These are phyloP conservation scores for Murina feae DNA, from an alignment of 2,113 vertebrate species.

Conservation along the genomic window DNA sequence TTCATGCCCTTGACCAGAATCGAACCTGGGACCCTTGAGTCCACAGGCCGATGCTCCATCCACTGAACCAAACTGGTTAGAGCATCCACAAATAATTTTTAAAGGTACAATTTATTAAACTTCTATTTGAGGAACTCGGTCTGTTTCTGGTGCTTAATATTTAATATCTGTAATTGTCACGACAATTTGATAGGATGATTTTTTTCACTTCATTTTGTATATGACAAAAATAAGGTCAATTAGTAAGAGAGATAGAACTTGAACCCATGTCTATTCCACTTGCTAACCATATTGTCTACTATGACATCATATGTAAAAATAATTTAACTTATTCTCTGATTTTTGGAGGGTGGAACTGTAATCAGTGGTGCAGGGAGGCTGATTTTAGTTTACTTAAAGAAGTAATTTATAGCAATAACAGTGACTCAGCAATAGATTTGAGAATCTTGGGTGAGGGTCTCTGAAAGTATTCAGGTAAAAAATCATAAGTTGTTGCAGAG, in stretches of 20 bases:
- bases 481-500: background rate
- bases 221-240: background rate
- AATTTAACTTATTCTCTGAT: background rate
- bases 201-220: background rate
- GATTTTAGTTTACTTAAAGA: background rate
- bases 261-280: background rate
- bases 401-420: background rate
- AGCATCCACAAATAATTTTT: constrained; percentile 17
- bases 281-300: background rate
- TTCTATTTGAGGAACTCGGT: background rate
- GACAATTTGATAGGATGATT: background rate
- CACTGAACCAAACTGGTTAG: too few species aligned
- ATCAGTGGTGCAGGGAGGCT: background rate
- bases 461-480: background rate
- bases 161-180: background rate
- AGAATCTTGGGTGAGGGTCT: background rate
- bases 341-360: background rate
- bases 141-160: background rate
- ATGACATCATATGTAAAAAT: background rate
- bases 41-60: too few species aligned
- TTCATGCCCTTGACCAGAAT: too few species aligned
- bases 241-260: background rate
- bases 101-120: background rate
- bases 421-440: background rate
- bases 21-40: too few species aligned